A percentile compares a stretch with the other conserved stretches of the same genome.
These are phyloP conservation scores for Zaprionus ornatus DNA, from an alignment of 1,140 invertebrate species.

Conservation along the genomic window DNA sequence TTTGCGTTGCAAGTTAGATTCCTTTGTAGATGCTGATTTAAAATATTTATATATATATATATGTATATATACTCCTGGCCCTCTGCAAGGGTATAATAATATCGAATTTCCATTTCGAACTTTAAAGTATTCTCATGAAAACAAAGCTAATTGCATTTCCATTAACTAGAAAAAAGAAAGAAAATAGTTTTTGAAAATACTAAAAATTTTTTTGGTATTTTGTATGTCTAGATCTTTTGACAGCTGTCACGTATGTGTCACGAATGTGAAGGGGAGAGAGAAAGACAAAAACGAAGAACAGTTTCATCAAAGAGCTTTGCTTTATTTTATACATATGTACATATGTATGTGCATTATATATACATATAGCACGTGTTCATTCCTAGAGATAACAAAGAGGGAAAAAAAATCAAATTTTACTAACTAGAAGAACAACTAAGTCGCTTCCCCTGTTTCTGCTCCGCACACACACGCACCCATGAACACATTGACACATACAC, in stretches of 20 bases:
- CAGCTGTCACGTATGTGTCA: not conserved
- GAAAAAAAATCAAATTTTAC: conserved; percentile 32
- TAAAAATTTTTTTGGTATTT: not conserved
- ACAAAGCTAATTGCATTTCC: not conserved
- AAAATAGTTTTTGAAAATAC: not conserved
- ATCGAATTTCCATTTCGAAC: not conserved
- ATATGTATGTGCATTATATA: conserved; percentile 9
- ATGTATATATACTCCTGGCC: too few species aligned
- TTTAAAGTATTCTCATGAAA: not conserved
- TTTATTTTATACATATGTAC: not conserved
- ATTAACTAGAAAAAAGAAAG: not conserved
- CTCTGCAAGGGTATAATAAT: too few species aligned
- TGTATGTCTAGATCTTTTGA: not conserved
- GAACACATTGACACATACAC: too few species aligned
- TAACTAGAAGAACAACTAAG: conserved; percentile 23
- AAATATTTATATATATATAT: too few species aligned
- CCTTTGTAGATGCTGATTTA: too few species aligned
- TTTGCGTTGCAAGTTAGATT: too few species aligned
- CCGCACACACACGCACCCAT: conserved; percentile 4
- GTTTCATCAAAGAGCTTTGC: not conserved
- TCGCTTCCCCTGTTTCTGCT: not conserved
- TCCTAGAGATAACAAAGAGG: conserved; percentile 39
- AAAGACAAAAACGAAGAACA: not conserved
- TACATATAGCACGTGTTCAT: not conserved
- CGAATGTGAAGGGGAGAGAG: not conserved